Conservation (phyloP, 2,888 invertebrate genomes). For the Physocephala rufipes region DNA sequence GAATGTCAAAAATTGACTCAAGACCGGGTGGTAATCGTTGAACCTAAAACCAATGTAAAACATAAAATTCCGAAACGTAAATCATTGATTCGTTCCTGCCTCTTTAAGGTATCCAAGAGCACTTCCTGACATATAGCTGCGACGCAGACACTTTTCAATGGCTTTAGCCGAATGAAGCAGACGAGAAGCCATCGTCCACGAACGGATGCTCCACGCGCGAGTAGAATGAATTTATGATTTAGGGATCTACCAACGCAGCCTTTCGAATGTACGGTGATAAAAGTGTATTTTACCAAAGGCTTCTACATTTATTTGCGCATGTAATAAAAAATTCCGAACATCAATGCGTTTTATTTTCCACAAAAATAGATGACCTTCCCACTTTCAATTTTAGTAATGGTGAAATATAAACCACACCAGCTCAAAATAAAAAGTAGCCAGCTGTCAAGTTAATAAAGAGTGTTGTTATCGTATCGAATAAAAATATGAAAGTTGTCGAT, state of each 20-base stretch:
- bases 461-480: no score
- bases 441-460: neutral
- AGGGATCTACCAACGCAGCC: neutral
- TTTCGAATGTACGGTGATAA: no score
- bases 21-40: slow-evolving; percentile 40
- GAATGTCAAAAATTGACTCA: slow-evolving; percentile 46
- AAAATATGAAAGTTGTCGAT: no score
- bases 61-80: slow-evolving; percentile 21
- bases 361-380: neutral
- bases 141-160: slow-evolving; percentile 67
- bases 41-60: slow-evolving; percentile 29
- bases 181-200: slow-evolving; percentile 70
- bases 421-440: neutral
- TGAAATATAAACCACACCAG: slow-evolving; percentile 7
- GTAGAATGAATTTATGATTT: slow-evolving; percentile 6
- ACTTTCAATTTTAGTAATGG: slow-evolving; percentile 16
- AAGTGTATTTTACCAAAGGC: no score
- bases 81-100: slow-evolving; percentile 43
- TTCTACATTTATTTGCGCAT: no score
- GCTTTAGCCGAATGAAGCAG: slow-evolving; percentile 70
- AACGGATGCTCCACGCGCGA: neutral
- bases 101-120: slow-evolving; percentile 61
- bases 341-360: no score
- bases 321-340: no score
- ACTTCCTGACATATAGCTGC: slow-evolving; percentile 62